phyloP scores from a whole-genome alignment of 2,888 invertebrate genomes.

The Nomada hirtipes region DNA sequence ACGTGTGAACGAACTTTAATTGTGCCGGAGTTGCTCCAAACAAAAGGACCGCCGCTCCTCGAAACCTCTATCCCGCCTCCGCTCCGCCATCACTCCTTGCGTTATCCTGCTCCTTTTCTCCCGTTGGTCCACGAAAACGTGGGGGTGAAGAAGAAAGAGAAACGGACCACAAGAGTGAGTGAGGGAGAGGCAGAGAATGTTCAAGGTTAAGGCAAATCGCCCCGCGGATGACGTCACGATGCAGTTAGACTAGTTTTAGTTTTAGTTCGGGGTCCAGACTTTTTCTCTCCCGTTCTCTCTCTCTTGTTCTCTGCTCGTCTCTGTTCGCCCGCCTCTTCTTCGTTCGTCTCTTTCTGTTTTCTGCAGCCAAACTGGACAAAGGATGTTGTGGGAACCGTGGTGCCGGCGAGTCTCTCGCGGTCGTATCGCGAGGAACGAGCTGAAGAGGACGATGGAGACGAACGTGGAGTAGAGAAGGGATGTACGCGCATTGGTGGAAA shows the following conservation, averaged over 20 bases:
- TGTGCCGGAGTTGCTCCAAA: conserved; percentile 69
- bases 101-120: conserved; percentile 61
- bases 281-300: conserved; percentile 18
- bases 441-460: conserved; percentile 11
- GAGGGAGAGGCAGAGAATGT: conserved; percentile 60
- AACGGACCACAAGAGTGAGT: conserved; percentile 49
- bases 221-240: conserved; percentile 82
- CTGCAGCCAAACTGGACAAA: conserved; percentile 73
- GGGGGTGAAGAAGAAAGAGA: conserved; percentile 42
- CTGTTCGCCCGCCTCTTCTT: background rate
- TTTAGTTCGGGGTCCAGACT: conserved; percentile 78
- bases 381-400: conserved; percentile 75
- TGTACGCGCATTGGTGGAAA: background rate
- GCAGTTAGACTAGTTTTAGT: conserved; percentile 83
- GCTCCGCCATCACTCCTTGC: conserved; percentile 40
- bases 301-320: conserved; percentile 19
- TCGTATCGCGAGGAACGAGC: conserved; percentile 29
- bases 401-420: conserved; percentile 64
- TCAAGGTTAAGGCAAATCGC: conserved; percentile 82
- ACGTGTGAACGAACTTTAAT: conserved; percentile 76
- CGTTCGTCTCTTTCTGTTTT: background rate
- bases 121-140: conserved; percentile 60
- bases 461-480: background rate
- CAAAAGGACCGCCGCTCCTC: conserved; percentile 67
- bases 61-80: conserved; percentile 41